Percentiles rank a stretch among this genome's conserved stretches.
These are phyloP conservation scores for Malaclemys terrapin DNA, from an alignment of 2,113 vertebrate genomes.

Conservation along the genomic window DNA sequence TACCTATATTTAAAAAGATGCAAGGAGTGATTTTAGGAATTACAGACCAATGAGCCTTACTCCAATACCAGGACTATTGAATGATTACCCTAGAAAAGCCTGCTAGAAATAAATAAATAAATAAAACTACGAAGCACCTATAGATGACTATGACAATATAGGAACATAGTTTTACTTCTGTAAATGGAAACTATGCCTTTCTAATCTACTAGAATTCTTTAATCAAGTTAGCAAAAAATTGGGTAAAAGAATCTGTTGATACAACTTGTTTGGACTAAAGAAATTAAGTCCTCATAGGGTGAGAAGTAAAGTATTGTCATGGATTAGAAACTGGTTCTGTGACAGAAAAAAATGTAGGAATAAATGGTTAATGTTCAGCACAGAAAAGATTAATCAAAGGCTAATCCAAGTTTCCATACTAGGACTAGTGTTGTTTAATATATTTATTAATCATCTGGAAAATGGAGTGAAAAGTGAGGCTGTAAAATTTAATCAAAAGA, in stretches of 20 bases:
- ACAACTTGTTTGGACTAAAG: neutral
- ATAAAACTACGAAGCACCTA: neutral
- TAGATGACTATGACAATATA: neutral
- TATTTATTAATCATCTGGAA: neutral
- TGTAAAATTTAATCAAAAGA: neutral
- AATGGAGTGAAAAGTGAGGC: neutral
- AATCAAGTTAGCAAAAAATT: neutral
- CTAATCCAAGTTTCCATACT: neutral
- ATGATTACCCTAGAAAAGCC: neutral
- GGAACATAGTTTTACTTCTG: neutral
- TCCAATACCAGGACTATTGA: neutral
- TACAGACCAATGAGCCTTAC: neutral
- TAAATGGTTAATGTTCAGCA: no score
- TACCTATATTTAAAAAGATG: neutral
- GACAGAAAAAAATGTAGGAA: no score
- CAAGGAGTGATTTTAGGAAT: slow-evolving; percentile 11
- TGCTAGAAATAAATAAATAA: neutral
- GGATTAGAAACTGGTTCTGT: no score
- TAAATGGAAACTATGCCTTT: neutral
- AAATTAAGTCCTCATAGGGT: no score
- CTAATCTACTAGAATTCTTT: neutral
- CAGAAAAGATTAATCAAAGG: no score
- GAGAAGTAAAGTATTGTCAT: no score
- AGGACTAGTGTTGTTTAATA: neutral
- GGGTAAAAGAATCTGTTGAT: neutral